Evolutionary conservation across 2,113 vertebrate genomes (phyloP).

Genomic region (Balaeniceps rex): DNA sequence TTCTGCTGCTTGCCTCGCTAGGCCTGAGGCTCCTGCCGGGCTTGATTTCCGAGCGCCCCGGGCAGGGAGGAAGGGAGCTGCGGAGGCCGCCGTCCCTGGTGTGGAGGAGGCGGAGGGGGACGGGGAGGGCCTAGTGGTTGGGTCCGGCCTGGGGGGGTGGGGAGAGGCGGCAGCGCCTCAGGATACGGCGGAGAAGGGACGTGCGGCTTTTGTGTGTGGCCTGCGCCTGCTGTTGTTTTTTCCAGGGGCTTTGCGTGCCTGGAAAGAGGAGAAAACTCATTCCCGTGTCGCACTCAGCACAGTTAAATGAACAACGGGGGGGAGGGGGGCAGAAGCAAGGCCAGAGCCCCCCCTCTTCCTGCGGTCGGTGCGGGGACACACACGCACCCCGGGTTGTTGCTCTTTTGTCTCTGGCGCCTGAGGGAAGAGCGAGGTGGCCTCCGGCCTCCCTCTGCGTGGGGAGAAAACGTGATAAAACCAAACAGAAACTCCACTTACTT

Average conservation of each 20-base stretch:
- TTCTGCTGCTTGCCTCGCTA: not conserved
- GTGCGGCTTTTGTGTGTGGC: not conserved
- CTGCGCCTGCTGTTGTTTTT: not conserved
- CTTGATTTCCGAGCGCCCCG: not conserved
- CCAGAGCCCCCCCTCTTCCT: not conserved
- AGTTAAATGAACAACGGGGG: not conserved
- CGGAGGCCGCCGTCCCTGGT: not conserved
- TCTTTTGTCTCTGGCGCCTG: conserved; percentile 27
- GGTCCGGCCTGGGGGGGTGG: not conserved
- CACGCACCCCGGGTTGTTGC: not conserved
- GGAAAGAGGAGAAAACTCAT: not conserved
- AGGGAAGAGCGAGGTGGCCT: not conserved
- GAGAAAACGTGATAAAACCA: not conserved
- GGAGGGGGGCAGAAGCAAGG: too few relatives aligned
- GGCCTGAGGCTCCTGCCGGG: conserved; percentile 54
- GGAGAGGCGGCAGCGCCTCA: not conserved
- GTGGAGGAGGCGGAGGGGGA: not conserved
- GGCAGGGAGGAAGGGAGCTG: not conserved
- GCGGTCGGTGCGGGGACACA: not conserved
- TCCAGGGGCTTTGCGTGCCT: not conserved
- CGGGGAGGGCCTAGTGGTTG: not conserved
- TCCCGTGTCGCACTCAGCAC: not conserved
- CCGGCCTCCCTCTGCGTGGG: not conserved
- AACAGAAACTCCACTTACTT: not conserved
- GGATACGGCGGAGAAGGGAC: not conserved